Conservation (phyloP, 2,888 invertebrate genomes). For the Thymelicus lineola region DNA sequence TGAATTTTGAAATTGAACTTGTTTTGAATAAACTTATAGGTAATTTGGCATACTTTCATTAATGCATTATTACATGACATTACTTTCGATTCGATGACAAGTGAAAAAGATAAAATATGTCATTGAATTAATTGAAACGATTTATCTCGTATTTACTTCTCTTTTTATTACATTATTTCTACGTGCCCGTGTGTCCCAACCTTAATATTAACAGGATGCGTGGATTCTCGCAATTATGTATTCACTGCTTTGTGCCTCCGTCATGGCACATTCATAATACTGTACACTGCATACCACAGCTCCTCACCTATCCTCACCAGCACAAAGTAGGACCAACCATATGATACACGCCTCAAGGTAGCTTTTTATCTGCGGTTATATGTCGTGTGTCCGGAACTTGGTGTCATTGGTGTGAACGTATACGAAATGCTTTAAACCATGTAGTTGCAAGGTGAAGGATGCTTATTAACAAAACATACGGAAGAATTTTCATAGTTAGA, state of each 20-base stretch:
- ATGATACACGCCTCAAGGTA: not conserved
- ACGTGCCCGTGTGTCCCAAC: conserved; percentile 21
- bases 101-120: too few relatives aligned
- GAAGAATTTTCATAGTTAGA: conserved; percentile 1
- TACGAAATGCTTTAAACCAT: conserved; percentile 26
- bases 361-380: not conserved
- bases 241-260: conserved; percentile 35
- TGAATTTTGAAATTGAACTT: too few relatives aligned
- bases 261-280: conserved; percentile 40
- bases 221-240: conserved; percentile 36
- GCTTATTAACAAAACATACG: conserved; percentile 35
- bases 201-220: conserved; percentile 38
- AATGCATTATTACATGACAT: too few relatives aligned
- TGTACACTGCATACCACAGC: conserved; percentile 33
- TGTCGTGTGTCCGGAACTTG: not conserved
- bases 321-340: not conserved
- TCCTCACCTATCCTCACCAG: not conserved
- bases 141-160: too few relatives aligned
- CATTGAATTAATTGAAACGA: too few relatives aligned
- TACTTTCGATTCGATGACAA: too few relatives aligned
- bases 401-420: conserved; percentile 9
- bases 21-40: too few relatives aligned
- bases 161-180: not conserved
- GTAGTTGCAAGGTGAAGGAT: conserved; percentile 17
- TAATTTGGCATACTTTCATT: too few relatives aligned